Evolutionary conservation across 2,888 invertebrate genomes (phyloP).

Genomic region (Archaeoteleia sp.): DNA sequence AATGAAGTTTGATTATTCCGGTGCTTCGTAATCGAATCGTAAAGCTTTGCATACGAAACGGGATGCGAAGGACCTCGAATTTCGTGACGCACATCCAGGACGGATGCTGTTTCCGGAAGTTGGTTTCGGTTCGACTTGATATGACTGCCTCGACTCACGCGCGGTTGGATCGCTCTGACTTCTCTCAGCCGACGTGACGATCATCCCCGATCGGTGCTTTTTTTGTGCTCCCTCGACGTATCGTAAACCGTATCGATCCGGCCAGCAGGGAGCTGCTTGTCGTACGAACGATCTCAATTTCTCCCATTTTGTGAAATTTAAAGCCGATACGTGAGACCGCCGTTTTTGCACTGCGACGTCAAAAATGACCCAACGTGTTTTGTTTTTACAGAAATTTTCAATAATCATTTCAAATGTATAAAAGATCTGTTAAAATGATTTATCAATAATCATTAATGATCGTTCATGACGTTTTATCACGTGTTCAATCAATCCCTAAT

Average conservation of each 20-base stretch:
- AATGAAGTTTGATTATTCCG: not conserved
- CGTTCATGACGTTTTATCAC: too few species aligned
- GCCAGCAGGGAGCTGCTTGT: constrained; percentile 24
- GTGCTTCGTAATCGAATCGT: constrained; percentile 15
- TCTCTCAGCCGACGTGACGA: constrained; percentile 38
- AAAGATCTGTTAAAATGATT: too few species aligned
- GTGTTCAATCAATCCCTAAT: too few species aligned
- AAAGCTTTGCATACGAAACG: constrained; percentile 25
- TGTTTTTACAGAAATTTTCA: too few species aligned
- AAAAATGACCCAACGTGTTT: too few species aligned
- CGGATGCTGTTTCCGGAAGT: constrained; percentile 14
- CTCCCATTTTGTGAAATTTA: constrained; percentile 41
- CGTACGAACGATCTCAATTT: constrained; percentile 43
- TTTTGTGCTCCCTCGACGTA: constrained; percentile 3
- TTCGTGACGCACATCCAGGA: constrained; percentile 18
- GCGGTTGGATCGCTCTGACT: constrained; percentile 10
- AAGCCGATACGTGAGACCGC: constrained; percentile 17
- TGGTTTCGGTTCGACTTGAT: constrained; percentile 28
- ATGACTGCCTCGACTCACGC: constrained; percentile 31
- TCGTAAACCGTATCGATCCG: constrained; percentile 36
- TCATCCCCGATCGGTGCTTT: constrained; percentile 35
- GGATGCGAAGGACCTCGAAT: constrained; percentile 29
- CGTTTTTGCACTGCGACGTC: too few species aligned
- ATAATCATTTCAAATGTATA: too few species aligned
- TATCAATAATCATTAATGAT: too few species aligned